Conservation (phyloP, 2,113 vertebrate species). For the Stomatorhinus ivindoensis region DNA sequence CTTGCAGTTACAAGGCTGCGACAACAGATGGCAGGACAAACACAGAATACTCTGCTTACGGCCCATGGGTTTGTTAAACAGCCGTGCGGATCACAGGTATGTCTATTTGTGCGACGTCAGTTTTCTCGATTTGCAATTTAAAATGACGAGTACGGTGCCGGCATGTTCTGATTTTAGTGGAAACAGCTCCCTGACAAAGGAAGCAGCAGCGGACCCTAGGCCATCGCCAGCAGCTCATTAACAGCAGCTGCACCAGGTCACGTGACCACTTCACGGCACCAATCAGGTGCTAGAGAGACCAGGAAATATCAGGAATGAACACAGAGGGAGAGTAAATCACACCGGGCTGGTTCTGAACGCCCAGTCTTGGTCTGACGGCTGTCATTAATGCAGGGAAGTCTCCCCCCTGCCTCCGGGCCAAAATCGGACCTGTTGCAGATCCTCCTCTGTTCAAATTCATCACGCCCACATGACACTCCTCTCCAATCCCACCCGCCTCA, state of each 20-base stretch:
- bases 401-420: background rate
- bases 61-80: background rate
- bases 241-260: background rate
- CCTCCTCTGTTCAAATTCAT: background rate
- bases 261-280: background rate
- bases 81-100: background rate
- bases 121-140: background rate
- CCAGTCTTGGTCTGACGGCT: background rate
- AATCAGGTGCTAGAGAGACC: background rate
- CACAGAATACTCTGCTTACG: background rate
- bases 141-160: background rate
- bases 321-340: background rate
- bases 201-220: background rate
- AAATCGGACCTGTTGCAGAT: slow-evolving; percentile 11
- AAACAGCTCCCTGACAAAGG: background rate
- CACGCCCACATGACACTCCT: background rate
- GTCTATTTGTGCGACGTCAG: background rate
- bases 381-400: background rate
- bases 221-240: background rate
- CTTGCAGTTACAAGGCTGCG: background rate
- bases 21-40: slow-evolving; percentile 15
- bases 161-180: background rate
- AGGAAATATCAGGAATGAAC: background rate
- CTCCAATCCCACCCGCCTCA: background rate
- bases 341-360: background rate